Conservation (phyloP, 2,797 vertebrate genomes). For the Aldrovandia affinis region DNA sequence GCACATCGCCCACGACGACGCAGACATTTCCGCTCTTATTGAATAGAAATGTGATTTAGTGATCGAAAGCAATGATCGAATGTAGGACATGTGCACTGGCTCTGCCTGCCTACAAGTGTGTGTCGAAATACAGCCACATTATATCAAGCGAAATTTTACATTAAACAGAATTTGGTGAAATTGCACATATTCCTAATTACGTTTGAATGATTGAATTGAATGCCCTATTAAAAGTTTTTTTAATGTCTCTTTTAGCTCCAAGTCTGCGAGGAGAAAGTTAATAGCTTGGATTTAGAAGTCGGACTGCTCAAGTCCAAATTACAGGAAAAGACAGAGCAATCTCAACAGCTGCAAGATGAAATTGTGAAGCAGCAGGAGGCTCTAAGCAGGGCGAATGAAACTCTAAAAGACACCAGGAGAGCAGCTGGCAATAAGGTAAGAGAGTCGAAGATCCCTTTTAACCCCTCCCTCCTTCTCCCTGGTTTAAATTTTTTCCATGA, state of each 20-base stretch:
- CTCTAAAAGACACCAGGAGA: constrained; percentile 53
- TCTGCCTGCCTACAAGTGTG: neutral
- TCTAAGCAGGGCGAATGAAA: constrained; percentile 52
- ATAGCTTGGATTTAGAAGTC: constrained; percentile 50
- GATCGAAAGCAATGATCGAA: neutral
- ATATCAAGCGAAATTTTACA: no score
- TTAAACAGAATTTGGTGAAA: no score
- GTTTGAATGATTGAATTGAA: constrained; percentile 38
- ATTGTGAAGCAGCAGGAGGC: constrained; percentile 56
- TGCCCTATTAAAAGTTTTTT: constrained; percentile 34
- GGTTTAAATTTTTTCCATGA: constrained; percentile 22
- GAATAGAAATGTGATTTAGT: neutral
- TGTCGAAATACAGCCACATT: no score
- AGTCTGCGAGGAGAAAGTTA: constrained; percentile 60
- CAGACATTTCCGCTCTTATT: constrained; percentile 28
- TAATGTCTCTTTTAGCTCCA: constrained; percentile 57
- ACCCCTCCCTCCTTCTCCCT: constrained; percentile 19
- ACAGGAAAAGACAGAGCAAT: constrained; percentile 52
- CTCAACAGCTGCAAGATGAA: constrained; percentile 57
- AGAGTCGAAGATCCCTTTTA: neutral
- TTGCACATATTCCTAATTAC: neutral
- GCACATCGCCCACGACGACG: constrained; percentile 49
- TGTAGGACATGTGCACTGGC: neutral
- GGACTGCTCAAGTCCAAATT: constrained; percentile 53
- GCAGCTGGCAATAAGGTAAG: constrained; percentile 57